A percentile compares a stretch with the other conserved stretches of the same genome.
phyloP scores from a whole-genome alignment of 2,797 vertebrate species.

The Falco naumanni region DNA sequence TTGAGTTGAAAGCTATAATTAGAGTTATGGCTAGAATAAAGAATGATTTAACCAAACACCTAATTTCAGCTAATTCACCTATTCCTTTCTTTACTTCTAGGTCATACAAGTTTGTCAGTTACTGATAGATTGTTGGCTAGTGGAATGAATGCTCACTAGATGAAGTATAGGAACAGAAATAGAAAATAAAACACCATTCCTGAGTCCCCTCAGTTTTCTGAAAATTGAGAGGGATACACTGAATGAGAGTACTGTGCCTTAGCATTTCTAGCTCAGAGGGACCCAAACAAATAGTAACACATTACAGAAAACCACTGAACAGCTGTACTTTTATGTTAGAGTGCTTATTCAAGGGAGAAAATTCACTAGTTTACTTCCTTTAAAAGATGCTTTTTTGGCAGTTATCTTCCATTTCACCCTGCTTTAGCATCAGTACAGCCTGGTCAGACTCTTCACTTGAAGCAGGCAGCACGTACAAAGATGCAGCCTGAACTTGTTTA shows the following conservation, averaged over 20 bases:
- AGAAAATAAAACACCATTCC: background rate
- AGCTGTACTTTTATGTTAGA: constrained; percentile 43
- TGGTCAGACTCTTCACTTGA: background rate
- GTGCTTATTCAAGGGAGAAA: constrained; percentile 17
- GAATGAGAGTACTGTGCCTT: background rate
- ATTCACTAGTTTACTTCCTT: background rate
- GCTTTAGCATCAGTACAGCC: background rate
- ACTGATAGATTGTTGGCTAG: background rate
- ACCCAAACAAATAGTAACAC: constrained; percentile 18
- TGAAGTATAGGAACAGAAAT: background rate
- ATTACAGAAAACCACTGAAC: constrained; percentile 45
- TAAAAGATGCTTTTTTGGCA: constrained; percentile 18
- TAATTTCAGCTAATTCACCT: constrained; percentile 2
- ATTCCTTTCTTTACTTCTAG: background rate
- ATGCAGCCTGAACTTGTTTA: background rate
- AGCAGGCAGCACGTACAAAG: background rate
- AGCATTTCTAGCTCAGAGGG: background rate
- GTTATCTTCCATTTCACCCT: background rate
- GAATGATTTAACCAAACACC: background rate
- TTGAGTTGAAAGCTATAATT: constrained; percentile 7
- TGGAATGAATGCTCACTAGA: background rate
- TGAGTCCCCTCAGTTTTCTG: background rate
- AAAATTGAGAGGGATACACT: background rate
- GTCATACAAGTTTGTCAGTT: background rate
- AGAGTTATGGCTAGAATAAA: background rate